phyloP scores from a whole-genome alignment of 2,888 invertebrate genomes.

The Euspilapteryx auroguttella region DNA sequence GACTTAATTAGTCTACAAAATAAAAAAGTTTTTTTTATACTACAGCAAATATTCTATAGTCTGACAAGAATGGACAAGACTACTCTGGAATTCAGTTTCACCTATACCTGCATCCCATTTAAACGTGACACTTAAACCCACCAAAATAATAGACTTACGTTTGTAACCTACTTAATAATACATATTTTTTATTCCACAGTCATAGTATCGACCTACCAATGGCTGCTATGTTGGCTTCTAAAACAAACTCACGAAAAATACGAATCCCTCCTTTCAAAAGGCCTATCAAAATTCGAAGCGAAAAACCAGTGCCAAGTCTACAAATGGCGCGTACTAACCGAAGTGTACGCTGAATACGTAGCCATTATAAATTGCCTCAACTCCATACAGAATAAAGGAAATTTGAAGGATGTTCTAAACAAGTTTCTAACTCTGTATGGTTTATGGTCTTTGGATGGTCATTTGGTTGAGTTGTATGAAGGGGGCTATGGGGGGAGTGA shows the following conservation, averaged over 20 bases:
- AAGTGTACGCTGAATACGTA: conserved; percentile 76
- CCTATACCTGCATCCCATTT: too few relatives aligned
- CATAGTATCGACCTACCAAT: conserved; percentile 73
- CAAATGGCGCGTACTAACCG: conserved; percentile 71
- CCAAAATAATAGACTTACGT: too few relatives aligned
- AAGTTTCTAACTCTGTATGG: conserved; percentile 38
- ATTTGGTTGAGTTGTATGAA: conserved; percentile 73
- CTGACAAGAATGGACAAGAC: too few relatives aligned
- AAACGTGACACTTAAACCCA: too few relatives aligned
- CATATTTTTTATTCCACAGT: conserved; percentile 58
- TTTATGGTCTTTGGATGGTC: conserved; percentile 64
- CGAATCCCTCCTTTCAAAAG: conserved; percentile 50
- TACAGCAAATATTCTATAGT: too few relatives aligned
- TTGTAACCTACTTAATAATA: too few relatives aligned
- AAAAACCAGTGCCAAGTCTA: conserved; percentile 82
- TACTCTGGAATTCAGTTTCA: too few relatives aligned
- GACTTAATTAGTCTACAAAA: too few relatives aligned
- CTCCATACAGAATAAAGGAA: conserved; percentile 27
- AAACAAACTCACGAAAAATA: conserved; percentile 68
- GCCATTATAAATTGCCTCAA: conserved; percentile 57
- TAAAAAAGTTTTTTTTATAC: too few relatives aligned
- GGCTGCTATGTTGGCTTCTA: conserved; percentile 82
- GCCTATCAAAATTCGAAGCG: conserved; percentile 73
- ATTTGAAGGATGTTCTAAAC: conserved; percentile 48
- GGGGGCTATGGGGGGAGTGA: conserved; percentile 47